Conservation (phyloP, 2,113 vertebrate genomes). For the Nematolebias whitei region DNA sequence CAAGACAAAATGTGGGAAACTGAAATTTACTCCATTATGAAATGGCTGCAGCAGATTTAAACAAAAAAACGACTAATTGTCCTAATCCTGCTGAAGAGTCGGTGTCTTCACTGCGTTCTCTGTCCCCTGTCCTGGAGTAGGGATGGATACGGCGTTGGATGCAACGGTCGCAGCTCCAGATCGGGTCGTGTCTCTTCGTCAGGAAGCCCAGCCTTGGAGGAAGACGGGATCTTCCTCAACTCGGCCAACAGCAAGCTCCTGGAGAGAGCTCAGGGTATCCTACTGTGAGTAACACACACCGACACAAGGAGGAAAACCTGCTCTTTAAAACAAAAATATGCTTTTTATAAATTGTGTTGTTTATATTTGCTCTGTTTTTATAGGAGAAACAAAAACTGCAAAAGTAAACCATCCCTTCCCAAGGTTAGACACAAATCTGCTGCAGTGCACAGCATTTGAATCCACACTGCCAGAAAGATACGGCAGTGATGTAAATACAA, state of each 20-base stretch:
- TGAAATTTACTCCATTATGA: not conserved
- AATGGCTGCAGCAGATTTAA: constrained; percentile 1
- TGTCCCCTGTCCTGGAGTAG: constrained; percentile 60
- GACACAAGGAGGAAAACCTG: not conserved
- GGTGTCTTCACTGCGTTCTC: not conserved
- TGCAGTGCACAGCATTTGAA: not conserved
- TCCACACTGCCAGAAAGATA: not conserved
- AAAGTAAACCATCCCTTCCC: constrained; percentile 88
- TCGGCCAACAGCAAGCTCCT: constrained; percentile 92
- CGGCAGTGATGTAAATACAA: not conserved
- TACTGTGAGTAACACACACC: constrained; percentile 91
- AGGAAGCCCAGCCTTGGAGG: constrained; percentile 82
- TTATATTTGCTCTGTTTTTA: constrained; percentile 9
- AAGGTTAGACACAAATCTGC: constrained; percentile 83
- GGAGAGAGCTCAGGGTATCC: constrained; percentile 95
- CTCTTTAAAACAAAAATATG: not conserved
- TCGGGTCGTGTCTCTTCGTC: constrained; percentile 78
- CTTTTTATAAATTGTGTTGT: not conserved
- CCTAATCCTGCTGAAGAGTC: too few relatives aligned
- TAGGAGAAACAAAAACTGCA: constrained; percentile 94
- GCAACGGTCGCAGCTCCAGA: constrained; percentile 84
- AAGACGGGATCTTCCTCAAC: constrained; percentile 92
- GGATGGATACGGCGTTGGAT: constrained; percentile 73
- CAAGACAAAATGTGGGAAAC: too few relatives aligned
- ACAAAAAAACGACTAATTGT: too few relatives aligned